A percentile compares a stretch with the other conserved stretches of the same genome.
These are phyloP conservation scores for Iphiclides podalirius DNA, from an alignment of 2,888 invertebrate genomes.

Conservation along the genomic window DNA sequence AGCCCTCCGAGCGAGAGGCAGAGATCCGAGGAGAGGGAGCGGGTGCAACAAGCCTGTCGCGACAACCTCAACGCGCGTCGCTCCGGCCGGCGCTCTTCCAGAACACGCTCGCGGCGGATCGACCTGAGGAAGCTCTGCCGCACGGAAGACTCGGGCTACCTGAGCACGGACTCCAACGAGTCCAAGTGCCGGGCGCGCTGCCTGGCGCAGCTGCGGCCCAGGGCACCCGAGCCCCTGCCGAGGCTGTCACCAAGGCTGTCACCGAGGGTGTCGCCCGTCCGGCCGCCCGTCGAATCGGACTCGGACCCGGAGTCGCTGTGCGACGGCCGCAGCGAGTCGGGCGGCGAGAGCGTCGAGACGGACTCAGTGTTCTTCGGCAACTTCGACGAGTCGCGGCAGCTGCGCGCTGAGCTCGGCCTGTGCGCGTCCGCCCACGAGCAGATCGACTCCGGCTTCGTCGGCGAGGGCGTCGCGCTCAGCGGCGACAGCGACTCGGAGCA, in stretches of 20 bases:
- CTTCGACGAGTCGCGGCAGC: constrained; percentile 73
- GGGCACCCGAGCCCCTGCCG: constrained; percentile 45
- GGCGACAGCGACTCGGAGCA: constrained; percentile 75
- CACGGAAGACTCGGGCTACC: constrained; percentile 89
- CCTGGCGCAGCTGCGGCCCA: constrained; percentile 66
- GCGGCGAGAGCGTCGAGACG: constrained; percentile 92
- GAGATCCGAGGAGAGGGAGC: constrained; percentile 61
- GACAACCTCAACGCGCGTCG: constrained; percentile 60
- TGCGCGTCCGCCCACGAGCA: constrained; percentile 56
- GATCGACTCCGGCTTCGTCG: constrained; percentile 70
- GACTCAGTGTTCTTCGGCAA: constrained; percentile 92
- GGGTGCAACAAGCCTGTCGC: constrained; percentile 52
- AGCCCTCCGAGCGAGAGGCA: constrained; percentile 59
- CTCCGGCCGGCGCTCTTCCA: constrained; percentile 61
- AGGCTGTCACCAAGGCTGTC: constrained; percentile 27
- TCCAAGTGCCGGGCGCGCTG: constrained; percentile 74
- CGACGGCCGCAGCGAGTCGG: constrained; percentile 91
- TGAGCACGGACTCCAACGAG: constrained; percentile 90
- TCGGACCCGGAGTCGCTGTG: constrained; percentile 88
- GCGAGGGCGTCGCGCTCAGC: constrained; percentile 70
- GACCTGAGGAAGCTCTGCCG: constrained; percentile 64
- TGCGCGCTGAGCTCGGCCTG: constrained; percentile 61
- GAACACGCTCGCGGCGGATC: constrained; percentile 63
- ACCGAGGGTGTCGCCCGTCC: neutral
- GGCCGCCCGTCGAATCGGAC: constrained; percentile 66